Evolutionary conservation across 2,888 invertebrate genomes (phyloP), one percentile per base, ranked within the genome.

Genomic region (Diabrotica balteata): DNA sequence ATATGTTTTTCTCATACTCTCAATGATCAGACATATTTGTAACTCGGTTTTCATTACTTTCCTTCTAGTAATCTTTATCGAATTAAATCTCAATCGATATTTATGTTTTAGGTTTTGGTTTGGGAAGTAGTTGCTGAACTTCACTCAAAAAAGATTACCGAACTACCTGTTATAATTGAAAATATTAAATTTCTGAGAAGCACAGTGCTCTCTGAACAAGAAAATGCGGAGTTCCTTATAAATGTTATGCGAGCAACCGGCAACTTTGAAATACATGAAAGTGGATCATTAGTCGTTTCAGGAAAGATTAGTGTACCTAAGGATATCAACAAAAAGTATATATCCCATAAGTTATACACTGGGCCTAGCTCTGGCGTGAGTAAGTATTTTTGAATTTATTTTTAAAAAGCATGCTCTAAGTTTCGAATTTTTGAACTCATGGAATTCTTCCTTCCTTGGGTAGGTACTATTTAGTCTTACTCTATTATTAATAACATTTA

Each of bases 271-370:
- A 72, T 80, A 42, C 71, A 69, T 0, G 92, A 92, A 81, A 88
- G 88, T 3, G 89, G 88, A 1, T 86, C 87, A 0, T 86, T 90
- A 0, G 88, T 92, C 46, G 91, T 90, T 0, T 90, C 90, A 0
- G 93, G 93, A 50, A 86, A 82, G 6, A 88, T 92, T 52, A 87
- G 87, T 63, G 84, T 84, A 0, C 84, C 87, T 71, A 85, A 86
- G 73, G 86, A 88, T 68, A 85, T 87, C 0, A 59, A 59, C 7
- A 46, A 22, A 0, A 68, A 73, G 32, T 73, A 67, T 59, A 47
- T 57, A 42, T 32, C 63, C 4, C 4, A 32, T 32, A 32, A 32
- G 32, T 32, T 32, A 32, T 32, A 32, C 5, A 32, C 4, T 32
- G 32, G 32, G 4, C 32, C 32, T 32, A 32, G 32, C 5, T 32